Conservation (phyloP, 1,140 invertebrate genomes). For the Meloidogyne exigua region DNA sequence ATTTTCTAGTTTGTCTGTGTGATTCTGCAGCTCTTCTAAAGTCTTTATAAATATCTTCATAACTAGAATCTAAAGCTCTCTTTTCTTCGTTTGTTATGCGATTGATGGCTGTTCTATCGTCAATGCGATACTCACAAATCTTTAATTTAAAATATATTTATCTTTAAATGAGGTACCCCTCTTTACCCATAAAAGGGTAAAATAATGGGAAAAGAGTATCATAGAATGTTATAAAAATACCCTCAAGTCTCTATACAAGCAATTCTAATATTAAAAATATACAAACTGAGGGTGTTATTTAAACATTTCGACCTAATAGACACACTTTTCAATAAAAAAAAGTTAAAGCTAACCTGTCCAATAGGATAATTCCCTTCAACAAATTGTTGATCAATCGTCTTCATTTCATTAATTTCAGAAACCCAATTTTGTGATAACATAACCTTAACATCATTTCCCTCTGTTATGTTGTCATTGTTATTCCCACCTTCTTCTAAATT, state of each 20-base stretch:
- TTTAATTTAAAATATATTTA: too few species aligned
- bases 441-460: background rate
- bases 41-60: constrained; percentile 83
- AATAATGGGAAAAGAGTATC: too few species aligned
- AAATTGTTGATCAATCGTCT: constrained; percentile 55
- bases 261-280: too few species aligned
- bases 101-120: constrained; percentile 57
- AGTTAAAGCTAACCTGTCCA: constrained; percentile 23
- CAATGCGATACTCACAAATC: constrained; percentile 53
- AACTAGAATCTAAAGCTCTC: constrained; percentile 69
- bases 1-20: constrained; percentile 85
- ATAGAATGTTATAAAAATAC: too few species aligned
- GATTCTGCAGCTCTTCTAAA: constrained; percentile 91
- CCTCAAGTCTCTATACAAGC: too few species aligned
- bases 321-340: background rate
- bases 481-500: constrained; percentile 17
- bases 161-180: too few species aligned
- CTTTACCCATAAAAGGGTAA: too few species aligned
- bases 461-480: background rate
- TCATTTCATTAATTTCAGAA: constrained; percentile 42
- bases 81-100: constrained; percentile 80
- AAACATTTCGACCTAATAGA: too few species aligned
- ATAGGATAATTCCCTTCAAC: constrained; percentile 43
- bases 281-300: too few species aligned
- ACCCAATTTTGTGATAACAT: constrained; percentile 16